phyloP scores from a whole-genome alignment of 2,888 invertebrate species.

The Amiota mariae region DNA sequence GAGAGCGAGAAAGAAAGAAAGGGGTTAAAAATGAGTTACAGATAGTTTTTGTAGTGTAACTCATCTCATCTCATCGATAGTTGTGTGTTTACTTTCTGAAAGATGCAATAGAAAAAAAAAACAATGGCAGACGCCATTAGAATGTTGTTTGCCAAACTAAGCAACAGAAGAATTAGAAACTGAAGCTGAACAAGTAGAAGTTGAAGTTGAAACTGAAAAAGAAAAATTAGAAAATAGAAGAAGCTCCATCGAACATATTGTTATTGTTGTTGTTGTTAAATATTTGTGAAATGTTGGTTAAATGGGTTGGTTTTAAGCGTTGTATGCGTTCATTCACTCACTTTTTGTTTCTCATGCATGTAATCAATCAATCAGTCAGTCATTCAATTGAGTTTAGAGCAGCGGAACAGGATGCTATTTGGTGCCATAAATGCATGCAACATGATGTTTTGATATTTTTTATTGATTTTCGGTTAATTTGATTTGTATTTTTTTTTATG shows the following conservation, averaged over 20 bases:
- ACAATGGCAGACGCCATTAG: slow-evolving; percentile 7
- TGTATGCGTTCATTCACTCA: background rate
- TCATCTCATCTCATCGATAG: no score
- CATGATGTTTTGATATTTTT: no score
- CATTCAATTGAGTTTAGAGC: background rate
- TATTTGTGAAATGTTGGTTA: slow-evolving; percentile 18
- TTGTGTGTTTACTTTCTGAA: slow-evolving; percentile 9
- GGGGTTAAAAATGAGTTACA: slow-evolving; percentile 11
- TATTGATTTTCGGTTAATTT: slow-evolving; percentile 7
- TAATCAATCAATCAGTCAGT: background rate
- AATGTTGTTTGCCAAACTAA: slow-evolving; percentile 19
- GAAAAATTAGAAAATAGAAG: background rate
- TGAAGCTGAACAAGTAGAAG: background rate
- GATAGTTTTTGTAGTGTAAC: background rate
- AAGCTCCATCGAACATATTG: background rate
- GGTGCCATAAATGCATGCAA: no score
- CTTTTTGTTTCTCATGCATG: background rate
- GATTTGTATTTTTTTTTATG: slow-evolving; percentile 2
- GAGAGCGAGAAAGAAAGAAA: background rate
- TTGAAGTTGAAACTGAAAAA: no score
- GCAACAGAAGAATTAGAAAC: background rate
- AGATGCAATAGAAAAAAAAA: background rate
- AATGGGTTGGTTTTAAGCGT: no score
- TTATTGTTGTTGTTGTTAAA: background rate
- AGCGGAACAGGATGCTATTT: slow-evolving; percentile 19